These are phyloP conservation scores for Corythaixoides concolor DNA, from an alignment of 2,113 vertebrate species.

Conservation along the genomic window DNA sequence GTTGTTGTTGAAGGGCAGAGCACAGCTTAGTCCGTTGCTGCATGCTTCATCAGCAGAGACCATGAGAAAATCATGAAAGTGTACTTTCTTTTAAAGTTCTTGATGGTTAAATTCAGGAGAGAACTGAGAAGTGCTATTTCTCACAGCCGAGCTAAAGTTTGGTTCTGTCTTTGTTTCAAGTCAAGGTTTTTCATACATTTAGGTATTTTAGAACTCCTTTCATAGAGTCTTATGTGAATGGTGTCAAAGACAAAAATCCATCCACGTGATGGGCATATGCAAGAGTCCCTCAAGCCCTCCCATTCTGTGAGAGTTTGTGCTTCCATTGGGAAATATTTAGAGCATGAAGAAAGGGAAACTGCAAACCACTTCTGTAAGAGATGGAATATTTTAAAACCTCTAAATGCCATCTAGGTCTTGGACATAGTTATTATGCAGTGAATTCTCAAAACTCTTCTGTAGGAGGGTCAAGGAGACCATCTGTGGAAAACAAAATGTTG, in stretches of 20 bases:
- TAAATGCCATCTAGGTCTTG: neutral
- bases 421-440: neutral
- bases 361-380: neutral
- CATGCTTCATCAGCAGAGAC: neutral
- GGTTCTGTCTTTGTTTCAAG: neutral
- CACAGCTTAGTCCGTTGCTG: rapidly evolving
- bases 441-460: neutral
- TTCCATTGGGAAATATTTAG: neutral
- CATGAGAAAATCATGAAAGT: neutral
- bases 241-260: neutral
- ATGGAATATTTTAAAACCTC: neutral
- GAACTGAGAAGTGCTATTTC: neutral
- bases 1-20: neutral
- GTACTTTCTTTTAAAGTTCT: neutral
- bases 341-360: neutral
- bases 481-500: neutral
- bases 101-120: neutral
- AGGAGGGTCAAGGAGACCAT: neutral
- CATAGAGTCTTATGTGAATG: neutral
- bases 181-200: neutral
- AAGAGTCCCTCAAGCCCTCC: neutral
- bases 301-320: neutral
- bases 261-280: neutral
- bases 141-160: neutral
- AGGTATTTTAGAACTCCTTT: neutral